These are phyloP conservation scores for Neogale vison DNA, from an alignment of 2,113 vertebrate species.

Conservation along the genomic window DNA sequence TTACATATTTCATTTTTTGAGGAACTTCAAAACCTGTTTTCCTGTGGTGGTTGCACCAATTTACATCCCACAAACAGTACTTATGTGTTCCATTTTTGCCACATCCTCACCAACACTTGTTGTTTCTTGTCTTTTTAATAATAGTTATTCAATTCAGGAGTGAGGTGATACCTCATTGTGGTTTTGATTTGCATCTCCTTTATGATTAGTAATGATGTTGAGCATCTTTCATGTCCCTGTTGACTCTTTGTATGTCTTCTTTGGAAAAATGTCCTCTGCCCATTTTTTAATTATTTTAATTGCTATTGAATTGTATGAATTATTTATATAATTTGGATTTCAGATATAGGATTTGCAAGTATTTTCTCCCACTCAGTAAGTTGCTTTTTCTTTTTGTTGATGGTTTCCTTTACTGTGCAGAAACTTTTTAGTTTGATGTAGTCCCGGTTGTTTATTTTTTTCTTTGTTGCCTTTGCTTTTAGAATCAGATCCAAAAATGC, in stretches of 20 bases:
- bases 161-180: not conserved
- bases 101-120: not conserved
- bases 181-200: not conserved
- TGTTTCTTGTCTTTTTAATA: not conserved
- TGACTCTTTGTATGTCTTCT: not conserved
- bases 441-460: not conserved
- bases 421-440: not conserved
- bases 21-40: not conserved
- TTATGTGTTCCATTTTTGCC: not conserved
- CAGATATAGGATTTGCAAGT: not conserved
- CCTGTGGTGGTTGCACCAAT: not conserved
- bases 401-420: not conserved
- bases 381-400: not conserved
- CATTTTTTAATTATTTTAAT: not conserved
- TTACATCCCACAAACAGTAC: not conserved
- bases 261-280: not conserved
- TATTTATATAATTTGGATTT: not conserved
- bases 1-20: not conserved
- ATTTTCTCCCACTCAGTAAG: not conserved
- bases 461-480: not conserved
- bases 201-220: not conserved
- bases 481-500: not conserved
- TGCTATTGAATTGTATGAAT: not conserved
- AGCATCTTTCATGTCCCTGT: not conserved
- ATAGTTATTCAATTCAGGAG: not conserved